Evolutionary conservation across 2,113 vertebrate genomes (phyloP), one percentile per base, ranked within the genome.

Genomic region (Craseonycteris thonglongyai): DNA sequence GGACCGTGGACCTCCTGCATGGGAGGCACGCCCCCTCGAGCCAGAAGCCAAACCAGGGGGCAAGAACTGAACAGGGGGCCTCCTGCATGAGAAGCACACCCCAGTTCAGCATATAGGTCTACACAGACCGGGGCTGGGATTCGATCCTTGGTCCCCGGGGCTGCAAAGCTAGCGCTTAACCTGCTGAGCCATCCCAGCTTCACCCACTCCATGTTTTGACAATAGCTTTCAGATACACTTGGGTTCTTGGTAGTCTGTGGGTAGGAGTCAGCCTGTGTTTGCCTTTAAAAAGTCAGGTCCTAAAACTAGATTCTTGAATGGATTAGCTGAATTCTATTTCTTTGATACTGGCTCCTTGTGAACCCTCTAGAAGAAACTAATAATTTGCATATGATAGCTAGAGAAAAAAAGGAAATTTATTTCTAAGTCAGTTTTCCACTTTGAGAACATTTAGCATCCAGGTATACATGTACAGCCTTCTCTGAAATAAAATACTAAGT

Each of bases 401-500:
- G 16, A 75, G 49, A 71, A 45, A 40, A 78, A 85, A 58, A 59
- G 19, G 79, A 61, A 69, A 82, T 33, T 13, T 1, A 2, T 85
- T 76, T 81, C 51, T 86, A 85, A 47, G 28, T 86, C 49, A 68
- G 22, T 63, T 71, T 91, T 63, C 83, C n/a, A 82, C 56, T 96
- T 95, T 69, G 58, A 81, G 54, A 87, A 42, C 26, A 61, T 66
- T 45, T 83, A 71, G 30, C 19, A 66, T 47, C 59, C 45, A 86
- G 54, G 82, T 21, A 8, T 35, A 66, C 76, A n/a, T 19, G 0
- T 10, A 90, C 28, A 24, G 28, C 58, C 19, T 58, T 59, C 56
- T 88, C 78, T 69, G 54, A 96, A 95, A 88, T 69, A 72, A 66
- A 90, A 75, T 26, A 65, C 87, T 88, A 69, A 90, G 68, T 85